Evolutionary conservation across 1,140 invertebrate genomes (phyloP).

Genomic region (Laupala kohalensis): DNA sequence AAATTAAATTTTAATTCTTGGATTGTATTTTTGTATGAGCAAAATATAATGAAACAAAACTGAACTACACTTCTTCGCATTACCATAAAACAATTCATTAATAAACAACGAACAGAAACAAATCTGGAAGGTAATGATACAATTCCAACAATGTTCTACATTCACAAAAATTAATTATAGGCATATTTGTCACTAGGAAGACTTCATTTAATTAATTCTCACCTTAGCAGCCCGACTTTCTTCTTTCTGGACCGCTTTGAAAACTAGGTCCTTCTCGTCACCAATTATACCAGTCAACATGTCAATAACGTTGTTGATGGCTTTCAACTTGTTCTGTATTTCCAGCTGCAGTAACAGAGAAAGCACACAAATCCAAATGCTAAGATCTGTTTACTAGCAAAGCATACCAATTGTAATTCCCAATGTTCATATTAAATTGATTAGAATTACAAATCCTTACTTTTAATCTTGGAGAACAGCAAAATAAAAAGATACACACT

Average conservation of each 20-base stretch:
- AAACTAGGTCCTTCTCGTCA: conserved; percentile 37
- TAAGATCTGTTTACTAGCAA: background rate
- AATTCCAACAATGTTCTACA: no score
- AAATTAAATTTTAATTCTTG: no score
- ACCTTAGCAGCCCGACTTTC: conserved; percentile 7
- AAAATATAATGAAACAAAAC: no score
- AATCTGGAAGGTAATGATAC: no score
- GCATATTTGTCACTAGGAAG: background rate
- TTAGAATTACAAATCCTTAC: conserved; percentile 5
- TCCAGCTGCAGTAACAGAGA: conserved; percentile 41
- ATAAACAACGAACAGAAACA: no score
- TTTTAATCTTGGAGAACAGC: background rate
- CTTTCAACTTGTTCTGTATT: conserved; percentile 69
- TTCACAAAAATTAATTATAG: background rate
- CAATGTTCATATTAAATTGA: background rate
- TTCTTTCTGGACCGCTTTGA: conserved; percentile 23
- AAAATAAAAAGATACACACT: background rate
- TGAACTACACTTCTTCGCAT: no score
- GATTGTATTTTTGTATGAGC: no score
- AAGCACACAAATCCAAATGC: conserved; percentile 18
- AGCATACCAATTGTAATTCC: background rate
- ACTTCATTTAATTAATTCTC: background rate
- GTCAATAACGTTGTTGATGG: conserved; percentile 69
- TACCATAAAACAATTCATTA: no score
- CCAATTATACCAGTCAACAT: conserved; percentile 68